Evolutionary conservation across 1,140 invertebrate species (phyloP).

Genomic region (Ditylenchus dipsaci): DNA sequence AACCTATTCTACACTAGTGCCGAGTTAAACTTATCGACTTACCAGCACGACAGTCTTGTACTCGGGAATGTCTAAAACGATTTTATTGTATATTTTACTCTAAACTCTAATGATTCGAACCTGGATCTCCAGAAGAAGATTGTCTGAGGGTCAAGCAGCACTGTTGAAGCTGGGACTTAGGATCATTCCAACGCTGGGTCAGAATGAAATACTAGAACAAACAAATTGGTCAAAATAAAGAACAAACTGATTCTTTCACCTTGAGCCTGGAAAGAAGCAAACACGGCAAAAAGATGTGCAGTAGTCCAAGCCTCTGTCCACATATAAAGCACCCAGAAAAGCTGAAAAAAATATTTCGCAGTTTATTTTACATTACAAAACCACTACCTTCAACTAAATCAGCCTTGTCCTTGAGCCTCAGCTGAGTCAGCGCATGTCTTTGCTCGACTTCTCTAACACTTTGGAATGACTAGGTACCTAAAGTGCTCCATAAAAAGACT

Average conservation of each 20-base stretch:
- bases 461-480: slow-evolving; percentile 16
- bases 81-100: too few relatives aligned
- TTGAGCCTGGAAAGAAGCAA: slow-evolving; percentile 81
- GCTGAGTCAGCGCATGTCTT: slow-evolving; percentile 59
- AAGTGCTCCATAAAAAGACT: background rate
- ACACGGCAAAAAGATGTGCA: slow-evolving; percentile 88
- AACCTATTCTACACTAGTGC: too few relatives aligned
- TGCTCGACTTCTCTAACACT: slow-evolving; percentile 26
- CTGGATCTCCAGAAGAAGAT: background rate
- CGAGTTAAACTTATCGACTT: too few relatives aligned
- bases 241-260: slow-evolving; percentile 39
- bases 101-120: too few relatives aligned
- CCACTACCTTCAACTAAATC: slow-evolving; percentile 78
- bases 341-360: slow-evolving; percentile 61
- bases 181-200: slow-evolving; percentile 99
- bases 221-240: slow-evolving; percentile 3
- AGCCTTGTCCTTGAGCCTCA: slow-evolving; percentile 92
- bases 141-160: slow-evolving; percentile 72
- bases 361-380: slow-evolving; percentile 16
- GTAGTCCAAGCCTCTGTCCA: slow-evolving; percentile 86
- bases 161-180: slow-evolving; percentile 97
- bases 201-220: slow-evolving; percentile 80
- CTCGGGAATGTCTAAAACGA: slow-evolving; percentile 31
- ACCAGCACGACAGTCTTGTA: slow-evolving; percentile 34
- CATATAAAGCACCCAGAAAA: slow-evolving; percentile 87